Conservation (phyloP, 2,888 invertebrate genomes). For the Tridacna crocea region DNA sequence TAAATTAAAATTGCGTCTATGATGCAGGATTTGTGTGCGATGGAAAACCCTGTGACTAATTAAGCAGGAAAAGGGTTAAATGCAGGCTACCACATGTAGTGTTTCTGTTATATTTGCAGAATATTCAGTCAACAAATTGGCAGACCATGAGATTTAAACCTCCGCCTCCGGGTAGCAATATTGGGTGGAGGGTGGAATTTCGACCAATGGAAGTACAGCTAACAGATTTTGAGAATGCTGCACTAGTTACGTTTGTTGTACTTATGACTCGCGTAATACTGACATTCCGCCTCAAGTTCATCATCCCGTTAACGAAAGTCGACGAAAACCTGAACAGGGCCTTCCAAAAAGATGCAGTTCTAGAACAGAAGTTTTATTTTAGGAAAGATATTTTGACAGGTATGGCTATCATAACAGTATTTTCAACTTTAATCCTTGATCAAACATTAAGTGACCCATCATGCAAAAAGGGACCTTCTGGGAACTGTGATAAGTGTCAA, state of each 20-base stretch:
- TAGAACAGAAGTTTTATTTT: constrained; percentile 96
- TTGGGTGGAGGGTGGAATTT: constrained; percentile 99
- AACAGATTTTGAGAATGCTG: constrained; percentile 99
- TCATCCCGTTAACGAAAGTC: constrained; percentile 97
- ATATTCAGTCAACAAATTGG: constrained; percentile 99
- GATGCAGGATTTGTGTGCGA: no score
- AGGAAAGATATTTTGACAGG: constrained; percentile 79
- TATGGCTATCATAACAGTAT: constrained; percentile 28
- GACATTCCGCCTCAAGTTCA: constrained; percentile 96
- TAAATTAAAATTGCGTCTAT: no score
- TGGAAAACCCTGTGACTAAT: no score
- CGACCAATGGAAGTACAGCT: constrained; percentile 95
- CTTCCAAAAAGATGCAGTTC: constrained; percentile 94
- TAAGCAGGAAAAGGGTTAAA: no score
- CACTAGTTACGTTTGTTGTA: constrained; percentile 98
- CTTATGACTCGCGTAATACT: constrained; percentile 97
- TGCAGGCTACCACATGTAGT: neutral
- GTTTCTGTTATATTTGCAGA: constrained; percentile 86
- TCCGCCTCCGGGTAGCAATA: constrained; percentile 94
- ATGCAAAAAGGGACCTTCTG: no score
- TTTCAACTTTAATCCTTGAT: no score
- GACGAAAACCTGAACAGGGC: constrained; percentile 98
- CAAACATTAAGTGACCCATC: no score
- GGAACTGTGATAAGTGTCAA: no score
- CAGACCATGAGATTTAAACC: constrained; percentile 99